Evolutionary conservation across 2,113 vertebrate species (phyloP).

Genomic region (Myrmophylax atrothorax): DNA sequence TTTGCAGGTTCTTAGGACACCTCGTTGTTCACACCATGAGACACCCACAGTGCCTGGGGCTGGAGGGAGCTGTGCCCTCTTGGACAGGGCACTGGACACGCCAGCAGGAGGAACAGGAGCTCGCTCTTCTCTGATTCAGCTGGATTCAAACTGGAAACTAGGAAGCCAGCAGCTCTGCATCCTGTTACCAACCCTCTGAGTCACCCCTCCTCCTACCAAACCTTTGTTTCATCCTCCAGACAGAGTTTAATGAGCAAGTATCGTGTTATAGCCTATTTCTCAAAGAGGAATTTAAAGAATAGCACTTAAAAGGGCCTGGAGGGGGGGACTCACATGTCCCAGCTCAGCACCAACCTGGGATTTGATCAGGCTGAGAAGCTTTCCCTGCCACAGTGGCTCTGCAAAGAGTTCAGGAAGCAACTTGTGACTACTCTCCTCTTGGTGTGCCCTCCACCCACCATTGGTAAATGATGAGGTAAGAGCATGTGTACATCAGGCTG

Average conservation of each 20-base stretch:
- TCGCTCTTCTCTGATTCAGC: background rate
- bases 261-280: background rate
- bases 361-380: background rate
- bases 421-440: background rate
- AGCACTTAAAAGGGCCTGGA: background rate
- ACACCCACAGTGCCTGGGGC: background rate
- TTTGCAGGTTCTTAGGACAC: background rate
- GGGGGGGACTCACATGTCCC: background rate
- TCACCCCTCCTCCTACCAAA: slow-evolving; percentile 23
- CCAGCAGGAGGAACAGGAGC: background rate
- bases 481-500: background rate
- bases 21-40: background rate
- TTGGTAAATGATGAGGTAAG: slow-evolving; percentile 12
- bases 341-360: background rate
- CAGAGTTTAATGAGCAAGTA: background rate
- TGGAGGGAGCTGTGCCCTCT: background rate
- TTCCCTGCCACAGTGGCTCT: background rate
- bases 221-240: slow-evolving; percentile 31
- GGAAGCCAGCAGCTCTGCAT: background rate
- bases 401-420: background rate
- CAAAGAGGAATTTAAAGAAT: background rate
- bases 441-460: slow-evolving; percentile 31
- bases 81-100: background rate
- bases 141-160: slow-evolving; percentile 8
- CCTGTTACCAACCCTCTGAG: slow-evolving; percentile 38